A percentile compares a stretch with the other conserved stretches of the same genome.
These are phyloP conservation scores for Heliangelus exortis DNA, from an alignment of 2,797 vertebrate genomes.

Conservation along the genomic window DNA sequence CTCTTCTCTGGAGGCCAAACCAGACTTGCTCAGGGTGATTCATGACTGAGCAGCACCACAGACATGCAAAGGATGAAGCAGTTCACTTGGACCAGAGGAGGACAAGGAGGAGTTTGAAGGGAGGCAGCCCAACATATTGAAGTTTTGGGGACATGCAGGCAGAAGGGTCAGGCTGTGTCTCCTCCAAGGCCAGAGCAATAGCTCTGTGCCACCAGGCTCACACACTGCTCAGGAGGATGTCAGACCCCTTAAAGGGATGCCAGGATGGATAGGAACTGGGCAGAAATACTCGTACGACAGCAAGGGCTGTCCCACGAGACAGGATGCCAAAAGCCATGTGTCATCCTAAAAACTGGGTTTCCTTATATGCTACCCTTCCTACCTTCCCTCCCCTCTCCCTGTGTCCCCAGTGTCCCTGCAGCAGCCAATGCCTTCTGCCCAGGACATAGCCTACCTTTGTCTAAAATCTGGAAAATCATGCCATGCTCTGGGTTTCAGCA, in stretches of 20 bases:
- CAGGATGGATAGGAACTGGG: fast-evolving
- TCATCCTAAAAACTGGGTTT: neutral
- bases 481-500: neutral
- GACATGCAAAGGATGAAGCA: fast-evolving
- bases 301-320: neutral
- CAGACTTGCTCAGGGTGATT: neutral
- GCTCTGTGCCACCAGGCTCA: neutral
- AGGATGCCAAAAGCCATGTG: neutral
- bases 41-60: neutral
- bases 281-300: neutral
- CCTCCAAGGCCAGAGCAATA: neutral
- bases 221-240: fast-evolving
- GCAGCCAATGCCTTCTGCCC: neutral
- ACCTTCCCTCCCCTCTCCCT: neutral
- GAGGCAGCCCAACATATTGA: neutral
- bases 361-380: neutral
- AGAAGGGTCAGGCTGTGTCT: neutral
- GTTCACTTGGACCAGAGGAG: neutral
- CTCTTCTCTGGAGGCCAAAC: neutral
- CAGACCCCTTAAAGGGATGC: neutral
- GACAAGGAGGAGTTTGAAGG: neutral
- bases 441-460: neutral
- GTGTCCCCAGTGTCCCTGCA: neutral
- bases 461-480: neutral
- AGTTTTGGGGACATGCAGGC: neutral